Evolutionary conservation across 2,888 invertebrate genomes (phyloP), one percentile per base, ranked within the genome.

Genomic region (Bibio marci): DNA sequence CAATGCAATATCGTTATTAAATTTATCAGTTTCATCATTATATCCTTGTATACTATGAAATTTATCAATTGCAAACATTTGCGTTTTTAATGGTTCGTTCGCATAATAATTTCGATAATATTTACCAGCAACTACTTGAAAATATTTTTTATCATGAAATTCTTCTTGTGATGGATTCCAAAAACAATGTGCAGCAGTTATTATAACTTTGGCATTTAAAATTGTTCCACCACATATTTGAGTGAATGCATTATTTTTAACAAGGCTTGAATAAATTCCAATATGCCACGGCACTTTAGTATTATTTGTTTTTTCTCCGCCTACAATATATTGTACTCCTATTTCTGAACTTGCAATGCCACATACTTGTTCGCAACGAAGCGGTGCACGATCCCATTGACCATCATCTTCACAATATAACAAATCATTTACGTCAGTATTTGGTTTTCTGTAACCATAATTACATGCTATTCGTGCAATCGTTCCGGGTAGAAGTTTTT

Each of bases 1-100:
- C 5, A 61, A 39, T 1, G 59, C 59, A 37, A 63, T 52, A 45
- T 63, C 63, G 7, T 46, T 45, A 17, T 41, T 39, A 38, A 49
- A 58, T 10, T 30, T 15, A 4, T 15, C 25, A 17, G 25, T 26
- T 4, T 26, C 15, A 35, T 30, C 35, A 13, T 35, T 32, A 13
- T 40, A 40, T 22, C 37, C 37, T 17, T 30, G 31, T 11, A 37
- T 35, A 11, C 13, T 13, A 7, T 31, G 7, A 13, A 51, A 39
- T 26, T 44, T 37, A 2, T 45, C 45, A n/a, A 51, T 28, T 18
- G 44, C 43, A 11, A 39, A 39, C 28, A 41, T 38, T 35, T 47
- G 47, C 8, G 43, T 17, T 4, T 32, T 26, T 12, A 41, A 34
- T 3, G 26, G 13, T 32, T 51, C 50, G 1, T 3, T 1, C 1